phyloP scores from a whole-genome alignment of 2,113 vertebrate species.

The Chloropsis cyanopogon region DNA sequence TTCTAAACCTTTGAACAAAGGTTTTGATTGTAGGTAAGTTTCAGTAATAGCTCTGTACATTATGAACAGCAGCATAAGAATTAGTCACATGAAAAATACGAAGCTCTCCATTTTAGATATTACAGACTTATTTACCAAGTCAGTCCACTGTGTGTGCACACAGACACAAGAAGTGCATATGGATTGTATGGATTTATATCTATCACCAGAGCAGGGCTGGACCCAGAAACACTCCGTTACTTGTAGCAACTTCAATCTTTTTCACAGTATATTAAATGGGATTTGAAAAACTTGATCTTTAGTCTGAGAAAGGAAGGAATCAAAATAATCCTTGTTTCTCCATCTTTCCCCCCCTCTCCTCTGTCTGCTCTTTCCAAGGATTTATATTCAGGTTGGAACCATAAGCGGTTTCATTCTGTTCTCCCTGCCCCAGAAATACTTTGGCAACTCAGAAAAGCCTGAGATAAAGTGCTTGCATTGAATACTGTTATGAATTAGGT shows the following conservation, averaged over 20 bases:
- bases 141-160: neutral
- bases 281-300: neutral
- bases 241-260: neutral
- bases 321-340: neutral
- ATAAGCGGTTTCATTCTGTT: neutral
- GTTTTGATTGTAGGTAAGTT: neutral
- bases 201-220: neutral
- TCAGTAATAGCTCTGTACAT: neutral
- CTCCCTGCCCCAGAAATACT: neutral
- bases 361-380: neutral
- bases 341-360: accelerated
- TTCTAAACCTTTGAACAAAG: neutral
- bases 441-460: neutral
- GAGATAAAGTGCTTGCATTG: neutral
- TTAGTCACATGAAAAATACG: neutral
- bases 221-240: neutral
- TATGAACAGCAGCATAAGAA: neutral
- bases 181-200: neutral
- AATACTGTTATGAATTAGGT: neutral
- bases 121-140: neutral
- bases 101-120: neutral
- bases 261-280: neutral
- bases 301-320: neutral
- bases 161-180: neutral
- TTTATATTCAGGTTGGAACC: neutral